phyloP scores from a whole-genome alignment of 1,140 invertebrate genomes.

The Geopemphigus sp. region DNA sequence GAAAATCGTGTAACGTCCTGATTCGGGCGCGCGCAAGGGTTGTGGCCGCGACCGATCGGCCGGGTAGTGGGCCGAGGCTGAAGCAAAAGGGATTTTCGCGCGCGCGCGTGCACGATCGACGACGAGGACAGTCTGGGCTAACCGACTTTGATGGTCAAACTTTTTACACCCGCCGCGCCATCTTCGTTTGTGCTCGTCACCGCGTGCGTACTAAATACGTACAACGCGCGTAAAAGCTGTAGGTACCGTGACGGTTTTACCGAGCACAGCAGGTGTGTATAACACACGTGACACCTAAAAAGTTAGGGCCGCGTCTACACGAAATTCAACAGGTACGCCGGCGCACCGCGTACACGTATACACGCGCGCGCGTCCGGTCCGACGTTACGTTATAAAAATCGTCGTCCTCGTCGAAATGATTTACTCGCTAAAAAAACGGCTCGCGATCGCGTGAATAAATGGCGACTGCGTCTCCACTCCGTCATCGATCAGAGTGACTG shows the following conservation, averaged over 20 bases:
- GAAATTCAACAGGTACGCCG: too few species aligned
- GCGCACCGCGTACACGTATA: too few species aligned
- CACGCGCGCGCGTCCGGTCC: too few species aligned
- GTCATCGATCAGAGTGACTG: too few species aligned
- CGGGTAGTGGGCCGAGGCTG: background rate
- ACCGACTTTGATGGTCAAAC: slow-evolving; percentile 21
- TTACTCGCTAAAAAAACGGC: too few species aligned
- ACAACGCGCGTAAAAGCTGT: background rate
- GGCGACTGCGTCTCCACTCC: too few species aligned
- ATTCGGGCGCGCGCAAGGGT: slow-evolving; percentile 16
- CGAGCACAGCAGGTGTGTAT: too few species aligned
- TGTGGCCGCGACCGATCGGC: background rate
- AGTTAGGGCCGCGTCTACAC: too few species aligned
- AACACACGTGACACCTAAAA: too few species aligned
- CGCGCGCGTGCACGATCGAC: background rate
- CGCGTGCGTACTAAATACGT: background rate
- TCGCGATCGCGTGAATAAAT: too few species aligned
- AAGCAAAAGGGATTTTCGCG: slow-evolving; percentile 25
- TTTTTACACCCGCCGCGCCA: background rate
- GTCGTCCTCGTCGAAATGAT: too few species aligned
- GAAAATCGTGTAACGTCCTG: slow-evolving; percentile 38
- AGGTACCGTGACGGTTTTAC: background rate
- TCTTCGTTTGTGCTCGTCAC: background rate
- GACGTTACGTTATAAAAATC: too few species aligned
- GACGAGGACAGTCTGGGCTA: slow-evolving; percentile 1